phyloP scores from a whole-genome alignment of 2,113 vertebrate genomes.

The Ornithorhynchus anatinus region DNA sequence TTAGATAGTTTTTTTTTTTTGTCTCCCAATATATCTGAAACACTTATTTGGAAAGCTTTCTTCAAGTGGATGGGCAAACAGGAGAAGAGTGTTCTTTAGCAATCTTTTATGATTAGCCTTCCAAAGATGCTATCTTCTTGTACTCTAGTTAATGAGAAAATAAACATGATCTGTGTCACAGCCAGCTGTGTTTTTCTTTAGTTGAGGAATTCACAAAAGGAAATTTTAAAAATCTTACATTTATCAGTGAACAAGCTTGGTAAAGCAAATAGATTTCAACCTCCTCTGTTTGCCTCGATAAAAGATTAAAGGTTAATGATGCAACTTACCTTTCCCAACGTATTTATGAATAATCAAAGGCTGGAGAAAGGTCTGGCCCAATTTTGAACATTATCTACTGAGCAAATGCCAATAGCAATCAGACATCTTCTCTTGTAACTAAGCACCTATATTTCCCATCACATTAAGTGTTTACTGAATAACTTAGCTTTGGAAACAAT shows the following conservation, averaged over 20 bases:
- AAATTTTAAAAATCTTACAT: conserved; percentile 74
- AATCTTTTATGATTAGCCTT: conserved; percentile 72
- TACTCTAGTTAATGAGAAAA: conserved; percentile 80
- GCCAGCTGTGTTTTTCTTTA: conserved; percentile 81
- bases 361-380: conserved; percentile 64
- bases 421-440: conserved; percentile 49
- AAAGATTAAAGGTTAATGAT: conserved; percentile 78
- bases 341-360: conserved; percentile 83
- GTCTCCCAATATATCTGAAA: conserved; percentile 78
- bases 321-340: conserved; percentile 67
- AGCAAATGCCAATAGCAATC: conserved; percentile 40
- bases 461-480: conserved; percentile 62
- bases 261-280: conserved; percentile 77
- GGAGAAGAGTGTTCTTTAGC: conserved; percentile 74
- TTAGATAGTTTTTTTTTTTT: conserved; percentile 77
- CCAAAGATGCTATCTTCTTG: conserved; percentile 77
- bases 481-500: conserved; percentile 61
- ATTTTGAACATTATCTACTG: conserved; percentile 65
- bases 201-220: conserved; percentile 72
- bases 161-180: conserved; percentile 76
- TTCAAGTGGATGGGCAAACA: conserved; percentile 81
- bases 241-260: conserved; percentile 73
- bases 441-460: conserved; percentile 51
- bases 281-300: conserved; percentile 64
- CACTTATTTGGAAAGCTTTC: conserved; percentile 80